Evolutionary conservation across 2,113 vertebrate genomes (phyloP), one percentile per base, ranked within the genome.

Genomic region (Ondatra zibethicus): DNA sequence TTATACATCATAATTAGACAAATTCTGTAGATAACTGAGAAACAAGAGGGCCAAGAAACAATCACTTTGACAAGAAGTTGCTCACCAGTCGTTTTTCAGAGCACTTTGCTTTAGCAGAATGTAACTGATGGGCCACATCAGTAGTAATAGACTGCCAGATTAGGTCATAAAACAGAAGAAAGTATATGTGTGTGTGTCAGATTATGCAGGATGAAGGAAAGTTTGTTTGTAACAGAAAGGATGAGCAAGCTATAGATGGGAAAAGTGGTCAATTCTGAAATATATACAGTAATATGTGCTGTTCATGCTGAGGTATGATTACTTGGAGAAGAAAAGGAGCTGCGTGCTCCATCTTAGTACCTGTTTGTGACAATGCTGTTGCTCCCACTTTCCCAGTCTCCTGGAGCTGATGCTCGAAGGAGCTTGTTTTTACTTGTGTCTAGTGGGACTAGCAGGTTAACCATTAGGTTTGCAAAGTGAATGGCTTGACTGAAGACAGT

Each of bases 401-500:
- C 98, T 1, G 98, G 97, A 0, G 99, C 99, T 0, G 99, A 97
- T 36, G 98, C 98, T 93, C 99, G 99, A 88, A 99, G 98, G 66
- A 99, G 98, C 97, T 99, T 99, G 98, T 99, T 99, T 98, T 99
- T 99, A 98, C 99, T 99, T n/a, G 99, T 99, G 96, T 99, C 99
- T 94, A 99, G 97, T 0, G 99, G 99, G 23, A 99, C 99, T 1
- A 99, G 98, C 94, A 99, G 98, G 95, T 99, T 99, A n/a, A 99
- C 99, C 99, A 99, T 99, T 97, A 99, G 99, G 98, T 99, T 99
- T 96, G 99, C 99, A 73, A 99, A 99, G 98, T 99, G 99, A 98
- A 99, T 99, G 96, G 99, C 99, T 98, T 99, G 99, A 97, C 99
- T 99, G 98, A 99, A 99, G 96, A 99, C 99, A 0, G 99, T 99